Evolutionary conservation across 2,888 invertebrate genomes (phyloP).

Genomic region (Neoitamus cyanurus): DNA sequence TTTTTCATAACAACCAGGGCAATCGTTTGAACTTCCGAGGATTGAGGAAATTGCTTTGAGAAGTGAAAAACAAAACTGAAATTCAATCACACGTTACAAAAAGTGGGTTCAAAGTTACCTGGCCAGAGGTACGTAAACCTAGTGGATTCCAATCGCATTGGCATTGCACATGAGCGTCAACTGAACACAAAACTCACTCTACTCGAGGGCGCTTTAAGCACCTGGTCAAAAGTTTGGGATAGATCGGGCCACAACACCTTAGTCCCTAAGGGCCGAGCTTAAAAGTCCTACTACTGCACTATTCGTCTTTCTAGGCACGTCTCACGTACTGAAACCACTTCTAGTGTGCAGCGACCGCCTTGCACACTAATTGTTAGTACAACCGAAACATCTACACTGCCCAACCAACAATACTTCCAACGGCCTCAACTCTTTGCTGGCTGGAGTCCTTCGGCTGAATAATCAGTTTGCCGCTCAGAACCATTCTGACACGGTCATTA

Average conservation of each 20-base stretch:
- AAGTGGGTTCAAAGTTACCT: not conserved
- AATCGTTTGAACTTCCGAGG: not conserved
- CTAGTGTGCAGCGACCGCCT: not conserved
- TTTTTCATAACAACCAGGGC: no score
- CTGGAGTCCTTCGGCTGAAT: not conserved
- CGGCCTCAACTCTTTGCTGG: not conserved
- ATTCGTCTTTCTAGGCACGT: not conserved
- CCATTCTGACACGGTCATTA: constrained; percentile 39
- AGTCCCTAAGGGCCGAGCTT: not conserved
- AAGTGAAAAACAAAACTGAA: no score
- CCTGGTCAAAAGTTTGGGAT: not conserved
- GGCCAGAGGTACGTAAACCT: not conserved
- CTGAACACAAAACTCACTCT: not conserved
- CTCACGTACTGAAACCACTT: not conserved
- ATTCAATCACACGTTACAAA: not conserved
- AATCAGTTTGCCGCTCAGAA: constrained; percentile 28
- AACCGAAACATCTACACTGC: not conserved
- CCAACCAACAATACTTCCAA: not conserved
- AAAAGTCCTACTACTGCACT: not conserved
- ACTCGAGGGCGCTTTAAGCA: not conserved
- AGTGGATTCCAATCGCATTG: not conserved
- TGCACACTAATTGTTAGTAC: not conserved
- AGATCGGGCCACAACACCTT: not conserved
- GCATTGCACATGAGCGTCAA: not conserved
- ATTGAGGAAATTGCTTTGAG: not conserved